Evolutionary conservation across 2,113 vertebrate species (phyloP), one percentile per base, ranked within the genome.

Genomic region (Haplochromis vanheusdeni): DNA sequence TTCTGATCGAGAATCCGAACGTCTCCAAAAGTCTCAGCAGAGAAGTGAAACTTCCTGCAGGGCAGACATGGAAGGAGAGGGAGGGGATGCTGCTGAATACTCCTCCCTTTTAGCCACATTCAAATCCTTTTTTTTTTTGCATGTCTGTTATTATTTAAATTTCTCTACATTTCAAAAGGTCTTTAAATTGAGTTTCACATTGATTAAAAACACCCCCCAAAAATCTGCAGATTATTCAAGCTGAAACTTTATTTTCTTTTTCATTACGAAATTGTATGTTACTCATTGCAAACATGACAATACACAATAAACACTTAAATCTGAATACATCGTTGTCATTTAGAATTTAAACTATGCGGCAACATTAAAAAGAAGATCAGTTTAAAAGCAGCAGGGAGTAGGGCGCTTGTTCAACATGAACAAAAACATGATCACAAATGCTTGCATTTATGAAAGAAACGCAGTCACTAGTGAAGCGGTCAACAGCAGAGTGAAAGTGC

Each of bases 371-470:
- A 23, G 51, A 9, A 85, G 85, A 95, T 88, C 9, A 37, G 6
- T 91, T 93, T 93, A 95, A 95, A 96, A 96, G 87, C 90, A 94
- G 90, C 91, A 91, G 31, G 75, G 73, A 80, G 80, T 49, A 87
- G 70, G 84, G 62, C 6, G 16, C 9, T 83, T 40, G 95, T 96
- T 95, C 95, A 96, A 96, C 94, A 94, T 96, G 96, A 96, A 96
- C 95, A 93, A 94, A 91, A 93, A 84, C 79, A 68, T 21, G 70
- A 88, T 90, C 91, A 96, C 93, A 94, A 96, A 96, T 88, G 91
- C 95, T 85, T 26, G 91, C 95, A 94, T 95, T 93, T 83, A 93
- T 93, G 58, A 84, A 82, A 86, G 17, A 77, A 52, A 93, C 7
- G 87, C 65, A 68, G 14, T 89, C 92, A 93, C 93, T 45, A 93